A percentile compares a stretch with the other conserved stretches of the same genome.
Evolutionary conservation across 2,113 vertebrate species (phyloP).

Genomic region (Ellobius talpinus): DNA sequence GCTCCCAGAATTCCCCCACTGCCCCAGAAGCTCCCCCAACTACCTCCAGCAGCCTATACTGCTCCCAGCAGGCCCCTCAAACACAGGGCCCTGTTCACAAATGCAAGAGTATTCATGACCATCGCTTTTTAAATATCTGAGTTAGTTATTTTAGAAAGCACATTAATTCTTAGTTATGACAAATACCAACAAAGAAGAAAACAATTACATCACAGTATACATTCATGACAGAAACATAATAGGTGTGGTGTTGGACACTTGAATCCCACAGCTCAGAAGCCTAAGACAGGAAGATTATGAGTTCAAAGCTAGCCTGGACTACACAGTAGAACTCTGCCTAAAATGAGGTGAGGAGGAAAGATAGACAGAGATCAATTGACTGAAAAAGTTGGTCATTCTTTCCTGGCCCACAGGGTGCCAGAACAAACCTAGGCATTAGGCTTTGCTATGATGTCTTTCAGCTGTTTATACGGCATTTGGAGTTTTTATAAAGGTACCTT

Average conservation of each 20-base stretch:
- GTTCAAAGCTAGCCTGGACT: neutral
- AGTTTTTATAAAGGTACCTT: neutral
- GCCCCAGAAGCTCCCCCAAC: no score
- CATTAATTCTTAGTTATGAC: neutral
- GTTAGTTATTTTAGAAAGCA: neutral
- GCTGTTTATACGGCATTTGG: neutral
- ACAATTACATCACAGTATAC: slow-evolving; percentile 32
- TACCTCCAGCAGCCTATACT: neutral
- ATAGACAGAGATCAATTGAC: neutral
- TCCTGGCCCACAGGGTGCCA: neutral
- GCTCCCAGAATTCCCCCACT: no score
- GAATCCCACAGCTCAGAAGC: neutral
- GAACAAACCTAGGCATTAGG: neutral
- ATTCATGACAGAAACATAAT: neutral
- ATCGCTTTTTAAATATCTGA: neutral
- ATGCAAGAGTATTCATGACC: neutral
- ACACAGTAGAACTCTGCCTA: neutral
- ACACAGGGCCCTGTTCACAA: neutral
- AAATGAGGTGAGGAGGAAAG: neutral
- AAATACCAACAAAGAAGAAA: neutral
- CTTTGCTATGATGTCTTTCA: no score
- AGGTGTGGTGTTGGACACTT: neutral
- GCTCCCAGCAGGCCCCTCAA: neutral
- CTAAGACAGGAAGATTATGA: neutral
- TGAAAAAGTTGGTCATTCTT: neutral